Evolutionary conservation across 1,140 invertebrate genomes (phyloP).

Genomic region (Prorops nasuta): DNA sequence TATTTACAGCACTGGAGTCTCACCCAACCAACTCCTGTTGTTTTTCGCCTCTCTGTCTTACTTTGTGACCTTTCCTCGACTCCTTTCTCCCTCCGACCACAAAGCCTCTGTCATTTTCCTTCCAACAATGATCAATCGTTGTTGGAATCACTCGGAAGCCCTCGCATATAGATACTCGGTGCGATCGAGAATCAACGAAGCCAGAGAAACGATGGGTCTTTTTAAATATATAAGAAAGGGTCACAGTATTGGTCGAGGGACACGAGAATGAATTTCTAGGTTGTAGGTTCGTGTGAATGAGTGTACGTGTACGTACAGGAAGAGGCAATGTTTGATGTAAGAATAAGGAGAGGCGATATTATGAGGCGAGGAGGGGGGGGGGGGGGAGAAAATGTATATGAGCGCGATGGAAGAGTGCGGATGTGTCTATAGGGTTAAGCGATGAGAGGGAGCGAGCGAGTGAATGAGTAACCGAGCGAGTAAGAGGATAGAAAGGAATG

Average conservation of each 20-base stretch:
- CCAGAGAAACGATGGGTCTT: background rate
- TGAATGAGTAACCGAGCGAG: too few relatives aligned
- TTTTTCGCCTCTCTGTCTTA: constrained; percentile 15
- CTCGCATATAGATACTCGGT: constrained; percentile 36
- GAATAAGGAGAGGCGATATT: background rate
- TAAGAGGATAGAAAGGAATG: too few relatives aligned
- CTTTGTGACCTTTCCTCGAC: constrained; percentile 12
- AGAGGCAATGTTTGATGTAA: too few relatives aligned
- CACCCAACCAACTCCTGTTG: constrained; percentile 13
- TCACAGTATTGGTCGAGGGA: too few relatives aligned
- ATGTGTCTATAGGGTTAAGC: too few relatives aligned
- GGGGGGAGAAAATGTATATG: background rate
- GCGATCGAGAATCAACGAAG: constrained; percentile 19
- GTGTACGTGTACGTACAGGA: too few relatives aligned
- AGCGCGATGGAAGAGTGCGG: background rate
- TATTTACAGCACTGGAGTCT: constrained; percentile 4
- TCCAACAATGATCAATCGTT: constrained; percentile 6
- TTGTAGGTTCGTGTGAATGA: too few relatives aligned
- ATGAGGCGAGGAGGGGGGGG: background rate
- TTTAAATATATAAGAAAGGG: background rate
- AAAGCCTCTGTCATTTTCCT: background rate
- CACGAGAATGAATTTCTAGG: too few relatives aligned
- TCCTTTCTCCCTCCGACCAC: constrained; percentile 1
- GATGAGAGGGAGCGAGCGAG: constrained; percentile 5
- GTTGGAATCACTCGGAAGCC: constrained; percentile 17